Percentiles rank a stretch among this genome's conserved stretches.
Conservation (phyloP, 2,888 invertebrate genomes). For the Zhuqinia jingwanae region DNA sequence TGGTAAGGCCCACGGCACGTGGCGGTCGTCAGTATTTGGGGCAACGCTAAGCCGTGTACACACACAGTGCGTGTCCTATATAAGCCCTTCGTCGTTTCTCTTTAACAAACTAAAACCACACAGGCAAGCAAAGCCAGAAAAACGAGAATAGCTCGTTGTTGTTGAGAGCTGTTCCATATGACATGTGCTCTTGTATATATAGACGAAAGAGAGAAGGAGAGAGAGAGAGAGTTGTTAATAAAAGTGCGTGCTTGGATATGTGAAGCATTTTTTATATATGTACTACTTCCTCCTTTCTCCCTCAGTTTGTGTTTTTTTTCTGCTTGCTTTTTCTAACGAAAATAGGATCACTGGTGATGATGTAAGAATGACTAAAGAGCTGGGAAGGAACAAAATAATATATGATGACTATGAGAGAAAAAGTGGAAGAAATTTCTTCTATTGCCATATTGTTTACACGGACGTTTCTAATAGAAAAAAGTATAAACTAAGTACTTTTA, state of each 20-base stretch:
- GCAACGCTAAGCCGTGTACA: slow-evolving; percentile 43
- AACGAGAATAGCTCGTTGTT: no score
- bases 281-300: neutral
- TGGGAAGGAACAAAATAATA: neutral
- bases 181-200: neutral
- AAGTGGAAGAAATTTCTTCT: neutral
- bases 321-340: slow-evolving; percentile 13
- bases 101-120: neutral
- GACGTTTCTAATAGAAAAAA: neutral
- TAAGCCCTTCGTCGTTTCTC: slow-evolving; percentile 20
- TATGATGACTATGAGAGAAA: slow-evolving; percentile 7
- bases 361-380: slow-evolving; percentile 50
- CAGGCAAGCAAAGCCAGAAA: neutral
- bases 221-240: slow-evolving; percentile 27
- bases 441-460: slow-evolving; percentile 19
- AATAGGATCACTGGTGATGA: slow-evolving; percentile 39
- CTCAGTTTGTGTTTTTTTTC: neutral
- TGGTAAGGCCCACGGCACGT: slow-evolving; percentile 72
- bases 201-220: no score
- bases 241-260: slow-evolving; percentile 36
- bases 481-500: no score
- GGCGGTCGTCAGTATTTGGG: slow-evolving; percentile 48
- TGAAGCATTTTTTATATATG: slow-evolving; percentile 1
- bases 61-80: slow-evolving; percentile 62
- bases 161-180: neutral